phyloP scores from a whole-genome alignment of 2,888 invertebrate species.

The Druceiella hillmani region DNA sequence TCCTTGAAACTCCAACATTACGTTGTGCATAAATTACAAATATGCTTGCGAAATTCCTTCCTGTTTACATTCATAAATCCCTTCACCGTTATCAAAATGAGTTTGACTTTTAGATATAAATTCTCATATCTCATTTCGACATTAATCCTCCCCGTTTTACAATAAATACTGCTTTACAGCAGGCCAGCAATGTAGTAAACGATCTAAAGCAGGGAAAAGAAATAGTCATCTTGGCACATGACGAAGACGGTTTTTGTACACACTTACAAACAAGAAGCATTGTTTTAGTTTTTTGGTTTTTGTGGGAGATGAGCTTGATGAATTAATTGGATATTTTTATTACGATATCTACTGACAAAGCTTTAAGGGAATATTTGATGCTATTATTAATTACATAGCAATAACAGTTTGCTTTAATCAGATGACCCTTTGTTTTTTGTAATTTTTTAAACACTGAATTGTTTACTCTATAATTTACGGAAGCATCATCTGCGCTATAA shows the following conservation, averaged over 20 bases:
- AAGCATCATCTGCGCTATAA: conserved; percentile 12
- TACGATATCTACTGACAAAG: conserved; percentile 10
- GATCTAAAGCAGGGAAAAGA: conserved; percentile 9
- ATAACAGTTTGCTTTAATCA: conserved; percentile 16
- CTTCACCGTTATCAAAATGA: conserved; percentile 5
- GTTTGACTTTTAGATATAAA: conserved; percentile 7
- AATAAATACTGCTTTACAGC: no score
- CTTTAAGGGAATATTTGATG: conserved; percentile 13
- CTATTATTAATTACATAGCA: conserved; percentile 15
- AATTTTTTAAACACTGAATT: conserved; percentile 4
- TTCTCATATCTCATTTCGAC: conserved; percentile 10
- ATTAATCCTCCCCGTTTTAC: conserved; percentile 11
- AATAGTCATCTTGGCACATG: conserved; percentile 5
- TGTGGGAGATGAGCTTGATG: no score
- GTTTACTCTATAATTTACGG: conserved; percentile 8
- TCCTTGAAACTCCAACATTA: conserved; percentile 7
- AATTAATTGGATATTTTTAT: conserved; percentile 13
- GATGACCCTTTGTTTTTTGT: conserved; percentile 9
- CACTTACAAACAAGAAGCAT: conserved; percentile 11
- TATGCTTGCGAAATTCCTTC: conserved; percentile 12
- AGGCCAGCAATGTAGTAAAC: conserved; percentile 11
- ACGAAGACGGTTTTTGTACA: conserved; percentile 8
- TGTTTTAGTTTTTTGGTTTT: conserved; percentile 12
- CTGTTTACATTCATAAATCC: no score
- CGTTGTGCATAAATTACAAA: conserved; percentile 12